Evolutionary conservation across 2,113 vertebrate species (phyloP), one percentile per base, ranked within the genome.

Genomic region (Salvator merianae): DNA sequence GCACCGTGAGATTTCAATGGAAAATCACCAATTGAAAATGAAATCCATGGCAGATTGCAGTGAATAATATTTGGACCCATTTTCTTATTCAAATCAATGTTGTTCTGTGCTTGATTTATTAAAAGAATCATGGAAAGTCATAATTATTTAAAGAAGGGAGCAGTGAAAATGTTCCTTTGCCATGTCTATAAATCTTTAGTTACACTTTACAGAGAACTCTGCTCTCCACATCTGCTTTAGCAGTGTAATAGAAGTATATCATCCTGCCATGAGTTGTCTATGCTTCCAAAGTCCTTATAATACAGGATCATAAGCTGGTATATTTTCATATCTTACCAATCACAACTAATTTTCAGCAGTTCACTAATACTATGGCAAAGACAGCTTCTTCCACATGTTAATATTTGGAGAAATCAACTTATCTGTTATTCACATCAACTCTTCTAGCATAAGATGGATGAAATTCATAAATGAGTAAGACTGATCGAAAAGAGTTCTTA

Each of bases 101-200:
- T 94, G 93, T 94, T 93, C 91, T 92, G 59, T 69, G 91, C 82
- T 95, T 95, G 94, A 96, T 96, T 96, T 95, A 95, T 91, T 95
- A 95, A 95, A 92, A 96, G 89, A 94, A 94, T 95, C 93, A 94
- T 95, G 87, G 90, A 94, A 96, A 96, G 92, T 91, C 94, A 94
- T 96, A 95, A 96, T 96, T 96, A 96, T 96, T 96, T 94, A 94
- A 96, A 94, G 92, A 94, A 95, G 92, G 73, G 94, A 94, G 91
- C 83, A 92, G 82, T 88, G 81, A 93, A 95, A 96, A 91, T 94
- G 93, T 95, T 95, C 94, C 93, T 95, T 93, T 89, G 90, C 82
- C 81, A 78, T 92, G 93, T 94, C 93, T 94, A 95, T 97, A 97
- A 97, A 97, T 97, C 95, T 95, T 91, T 88, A 82, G 92, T 93